Evolutionary conservation across 1,140 invertebrate species (phyloP).

Genomic region (Sycophaga agraensis): DNA sequence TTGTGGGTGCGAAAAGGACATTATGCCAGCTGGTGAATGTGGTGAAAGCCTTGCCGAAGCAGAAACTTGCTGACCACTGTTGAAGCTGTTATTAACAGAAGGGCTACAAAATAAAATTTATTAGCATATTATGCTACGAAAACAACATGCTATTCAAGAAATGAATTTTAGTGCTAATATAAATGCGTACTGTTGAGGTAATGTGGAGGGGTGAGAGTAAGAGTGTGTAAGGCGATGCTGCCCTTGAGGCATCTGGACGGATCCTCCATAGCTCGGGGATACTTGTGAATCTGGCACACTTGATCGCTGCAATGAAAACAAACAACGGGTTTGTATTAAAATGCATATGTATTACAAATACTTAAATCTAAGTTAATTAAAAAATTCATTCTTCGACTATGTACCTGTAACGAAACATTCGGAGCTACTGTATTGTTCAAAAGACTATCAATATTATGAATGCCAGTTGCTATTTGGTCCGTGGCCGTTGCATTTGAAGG

Average conservation of each 20-base stretch:
- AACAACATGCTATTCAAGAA: not conserved
- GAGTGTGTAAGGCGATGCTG: constrained; percentile 56
- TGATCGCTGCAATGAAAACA: constrained; percentile 61
- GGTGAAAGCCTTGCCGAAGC: constrained; percentile 51
- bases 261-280: constrained; percentile 65
- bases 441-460: constrained; percentile 76
- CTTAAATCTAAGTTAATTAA: not conserved
- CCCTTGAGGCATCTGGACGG: constrained; percentile 57
- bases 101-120: constrained; percentile 32
- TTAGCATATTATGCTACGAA: not conserved
- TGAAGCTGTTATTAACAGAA: constrained; percentile 54
- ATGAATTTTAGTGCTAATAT: not conserved
- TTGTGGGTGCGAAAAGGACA: constrained; percentile 55
- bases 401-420: constrained; percentile 73
- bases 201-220: constrained; percentile 53
- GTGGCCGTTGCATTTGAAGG: constrained; percentile 66
- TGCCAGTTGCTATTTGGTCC: constrained; percentile 62
- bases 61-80: constrained; percentile 53
- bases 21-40: constrained; percentile 50
- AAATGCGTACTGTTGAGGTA: constrained; percentile 53
- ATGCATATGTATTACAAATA: no score
- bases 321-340: no score
- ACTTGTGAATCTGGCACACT: constrained; percentile 73
- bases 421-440: constrained; percentile 79
- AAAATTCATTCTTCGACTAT: not conserved